Base-by-base conservation (phyloP, 2,888 invertebrate genomes). In the Chalcis sispes region DNA sequence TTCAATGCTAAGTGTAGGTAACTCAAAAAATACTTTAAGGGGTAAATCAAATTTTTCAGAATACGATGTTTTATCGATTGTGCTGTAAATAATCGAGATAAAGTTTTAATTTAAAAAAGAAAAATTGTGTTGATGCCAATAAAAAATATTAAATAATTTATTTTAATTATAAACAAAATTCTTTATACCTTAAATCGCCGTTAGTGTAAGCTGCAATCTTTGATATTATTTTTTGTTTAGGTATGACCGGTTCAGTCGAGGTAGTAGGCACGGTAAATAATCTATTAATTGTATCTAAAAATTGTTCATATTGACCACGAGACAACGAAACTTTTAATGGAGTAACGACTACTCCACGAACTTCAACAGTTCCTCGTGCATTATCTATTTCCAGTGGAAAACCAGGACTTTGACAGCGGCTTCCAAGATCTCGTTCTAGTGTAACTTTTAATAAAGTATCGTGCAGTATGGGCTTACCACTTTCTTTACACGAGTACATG, bases 231-330 rank as follows among this genome's bases (percentile, higher is more conserved):
- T 81, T 80, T 42, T 83, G 83, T 66, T 83, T 85, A 54, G 83
- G 84, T 36, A 82, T 83, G 75, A 86, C 82, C 81, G 83, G 86
- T 81, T 90, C 85, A 75, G 83, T 79, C 48, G 86, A 82, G 3
- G 85, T 80, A 0, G 85, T 84, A 1, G 89, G 85, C 36, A 88
- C 87, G 8, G 86, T 85, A 61, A 89, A 82, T 29, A 89, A 71
- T 50, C 85, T 83, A 56, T 90, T 89, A 27, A 91, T 81, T 0
- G 95, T 95, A 82, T 95, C 95, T 77, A 97, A 89, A 56, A 98
- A 90, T 89, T 98, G 98, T 86, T 96, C 95, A 88, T 97, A 98
- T 87, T 98, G 97, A 69, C 93, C 92, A 64, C 96, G 93, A 0
- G 95, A 94, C 61, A 98, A 90, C 0, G 96, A 95, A 42, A 98